Base-by-base conservation (phyloP, 1,140 invertebrate species). In the Drosophila parvula region DNA sequence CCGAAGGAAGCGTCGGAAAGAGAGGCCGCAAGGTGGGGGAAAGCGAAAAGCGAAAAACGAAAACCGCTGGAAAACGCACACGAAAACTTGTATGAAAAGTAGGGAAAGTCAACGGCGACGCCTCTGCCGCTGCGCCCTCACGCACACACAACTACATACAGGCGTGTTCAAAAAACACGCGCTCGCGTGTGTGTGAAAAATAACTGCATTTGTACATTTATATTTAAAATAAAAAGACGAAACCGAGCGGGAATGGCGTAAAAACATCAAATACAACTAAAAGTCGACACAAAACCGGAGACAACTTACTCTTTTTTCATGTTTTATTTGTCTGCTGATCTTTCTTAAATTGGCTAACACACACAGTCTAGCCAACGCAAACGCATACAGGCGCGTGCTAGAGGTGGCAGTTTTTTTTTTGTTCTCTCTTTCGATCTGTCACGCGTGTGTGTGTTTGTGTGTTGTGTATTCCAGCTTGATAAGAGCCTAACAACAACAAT, bases 21-120 rank as follows among this genome's bases (percentile, higher is more conserved):
- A 55, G 58, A 61, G 74, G 56, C 41, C 74, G 68, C 57, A 78
- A 81, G 58, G 78, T 77, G 79, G 79, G 79, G 59, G 77, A 75
- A 40, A 56, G 78, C 67, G 65, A 74, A 74, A 61, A 62, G 60
- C 59, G 70, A 70, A 81, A 69, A 67, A 64, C 60, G 43, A 36
- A 32, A 65, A 65, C 47, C 45, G 30, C 63, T 62, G 71, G 58
- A 80, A 78, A 81, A 60, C 61, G 56, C 61, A 84, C 67, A 62
- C 65, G 71, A 83, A 79, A 81, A 82, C 65, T 57, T 76, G 61
- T 61, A 85, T 74, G 59, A 69, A 81, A 74, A 65, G 48, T 71
- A 58, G 63, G 68, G 69, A 81, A 81, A 77, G 73, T 62, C 61
- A 70, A 36, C 65, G 65, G 55, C 62, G 62, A 59, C 57, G 61